Base-by-base conservation (phyloP, 1,140 invertebrate genomes). In the Pseudachorutes palmiensis region DNA sequence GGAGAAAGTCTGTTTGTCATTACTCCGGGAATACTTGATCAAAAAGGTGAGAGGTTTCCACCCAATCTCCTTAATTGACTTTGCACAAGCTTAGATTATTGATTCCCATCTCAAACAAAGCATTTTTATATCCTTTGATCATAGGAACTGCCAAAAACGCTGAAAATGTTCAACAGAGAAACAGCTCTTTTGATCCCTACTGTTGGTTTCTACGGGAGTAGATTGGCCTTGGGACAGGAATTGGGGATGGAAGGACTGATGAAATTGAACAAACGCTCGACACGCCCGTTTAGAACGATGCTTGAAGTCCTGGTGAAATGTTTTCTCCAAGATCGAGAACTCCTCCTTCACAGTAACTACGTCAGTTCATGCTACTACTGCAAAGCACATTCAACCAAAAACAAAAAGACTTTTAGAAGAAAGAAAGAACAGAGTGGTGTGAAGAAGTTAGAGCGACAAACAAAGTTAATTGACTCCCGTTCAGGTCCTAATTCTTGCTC, bases 11-110 rank as follows among this genome's bases (percentile, higher is more conserved):
- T 28, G 57, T 16, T 19, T 55, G 28, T 64, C 71, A 16, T 59
- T 74, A 33, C 69, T 74, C 22, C 67, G 72, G 28, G 72, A 74
- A 51, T 74, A 66, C 69, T 48, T 74, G n/a, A 57, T 59, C 33
- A 66, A 61, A 49, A 65, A 65, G 66, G 72, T 74, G 68, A 55
- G 61, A 58, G 9, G 5, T 45, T 45, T 45, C 19, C 19, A 9
- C 9, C 9, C 36, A 45, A 45, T 45, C 9, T 19, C 9, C 9
- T 45, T 45, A 19, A 45, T 45, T 45, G 19, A 19, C 36, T 45
- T 45, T 45, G n/a, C n/a, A n/a, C n/a, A 19, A 5, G 24, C 9
- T 24, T 24, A 5, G 24, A 19, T 55, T 14, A 55, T 55, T 55
- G 12, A 26, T 55, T 55, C 12, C 3, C 3, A 22, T 26, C 9